Evolutionary conservation across 2,797 vertebrate species (phyloP), one percentile per base, ranked within the genome.

Genomic region (Poeciliopsis paucimaculata): DNA sequence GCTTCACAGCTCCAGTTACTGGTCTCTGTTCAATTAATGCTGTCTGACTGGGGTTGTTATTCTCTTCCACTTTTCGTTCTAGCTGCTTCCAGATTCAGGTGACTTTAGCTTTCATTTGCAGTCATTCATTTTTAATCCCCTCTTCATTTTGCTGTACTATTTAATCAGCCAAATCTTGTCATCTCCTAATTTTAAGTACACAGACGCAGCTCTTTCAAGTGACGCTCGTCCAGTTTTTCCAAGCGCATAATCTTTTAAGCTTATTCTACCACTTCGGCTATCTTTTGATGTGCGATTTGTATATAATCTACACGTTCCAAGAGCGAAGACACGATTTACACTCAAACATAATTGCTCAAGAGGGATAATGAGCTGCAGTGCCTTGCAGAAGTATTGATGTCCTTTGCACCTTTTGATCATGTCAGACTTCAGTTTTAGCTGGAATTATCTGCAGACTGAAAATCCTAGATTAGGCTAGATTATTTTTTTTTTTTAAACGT

Each of bases 31-130:
- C 66, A 45, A 45, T 23, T n/a, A 68, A 70, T 91, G 78, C 82
- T 55, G 79, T 81, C 77, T 91, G 92, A 94, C 89, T 90, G 84
- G 78, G 3, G 51, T 10, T 83, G 87, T 84, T 72, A 66, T 78
- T 82, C 74, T 81, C 77, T 72, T 64, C 26, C 39, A 7, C 66
- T 70, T 12, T 34, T 9, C 1, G 1, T 20, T 73, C 49, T 15
- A 39, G 46, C 43, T 23, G 57, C 41, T 60, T 70, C 39, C 39
- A 41, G 23, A 70, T 70, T 13, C n/a, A 70, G 26, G 39, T 45
- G 66, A 70, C 41, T 43, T 68, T 41, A 6, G 1, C 23, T 43
- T n/a, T 70, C 39, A n/a, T 70, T 43, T 70, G 66, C 0, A 1
- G 15, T 26, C 12, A 43, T 26, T 43, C 36, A 45, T n/a, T 6